Evolutionary conservation across 1,140 invertebrate species (phyloP).

Genomic region (Whitmania pigra): DNA sequence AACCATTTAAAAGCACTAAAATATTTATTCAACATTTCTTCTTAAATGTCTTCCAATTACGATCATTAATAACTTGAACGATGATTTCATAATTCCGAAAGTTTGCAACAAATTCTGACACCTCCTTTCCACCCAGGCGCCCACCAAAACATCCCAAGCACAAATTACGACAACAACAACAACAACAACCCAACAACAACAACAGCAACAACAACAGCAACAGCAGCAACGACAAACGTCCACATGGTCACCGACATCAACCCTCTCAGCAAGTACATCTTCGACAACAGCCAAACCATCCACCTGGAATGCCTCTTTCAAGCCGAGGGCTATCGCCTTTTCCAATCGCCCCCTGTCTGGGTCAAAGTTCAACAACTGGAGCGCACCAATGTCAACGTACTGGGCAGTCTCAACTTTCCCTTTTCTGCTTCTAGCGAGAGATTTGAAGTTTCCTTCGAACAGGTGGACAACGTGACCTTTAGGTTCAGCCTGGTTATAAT

Average conservation of each 20-base stretch:
- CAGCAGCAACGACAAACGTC: neutral
- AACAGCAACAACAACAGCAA: neutral
- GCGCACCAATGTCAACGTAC: neutral
- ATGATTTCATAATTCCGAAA: too few relatives aligned
- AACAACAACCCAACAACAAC: neutral
- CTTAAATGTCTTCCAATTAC: too few relatives aligned
- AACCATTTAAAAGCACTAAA: too few relatives aligned
- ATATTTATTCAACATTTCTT: too few relatives aligned
- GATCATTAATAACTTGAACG: too few relatives aligned
- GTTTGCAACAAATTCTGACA: neutral
- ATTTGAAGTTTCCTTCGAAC: neutral
- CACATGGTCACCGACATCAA: neutral
- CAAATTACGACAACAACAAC: neutral
- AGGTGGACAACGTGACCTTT: neutral
- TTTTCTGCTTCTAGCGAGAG: neutral
- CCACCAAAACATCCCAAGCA: neutral
- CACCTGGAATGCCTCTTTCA: neutral
- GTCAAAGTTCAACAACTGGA: neutral
- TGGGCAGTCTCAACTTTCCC: neutral
- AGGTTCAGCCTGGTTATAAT: too few relatives aligned
- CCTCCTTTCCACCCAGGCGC: neutral
- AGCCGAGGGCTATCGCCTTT: neutral
- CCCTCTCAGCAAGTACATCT: too few relatives aligned
- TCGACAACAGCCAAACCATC: neutral
- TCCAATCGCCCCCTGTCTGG: neutral